Base-by-base conservation (phyloP, 2,888 invertebrate genomes). In the Gibbula magus region DNA sequence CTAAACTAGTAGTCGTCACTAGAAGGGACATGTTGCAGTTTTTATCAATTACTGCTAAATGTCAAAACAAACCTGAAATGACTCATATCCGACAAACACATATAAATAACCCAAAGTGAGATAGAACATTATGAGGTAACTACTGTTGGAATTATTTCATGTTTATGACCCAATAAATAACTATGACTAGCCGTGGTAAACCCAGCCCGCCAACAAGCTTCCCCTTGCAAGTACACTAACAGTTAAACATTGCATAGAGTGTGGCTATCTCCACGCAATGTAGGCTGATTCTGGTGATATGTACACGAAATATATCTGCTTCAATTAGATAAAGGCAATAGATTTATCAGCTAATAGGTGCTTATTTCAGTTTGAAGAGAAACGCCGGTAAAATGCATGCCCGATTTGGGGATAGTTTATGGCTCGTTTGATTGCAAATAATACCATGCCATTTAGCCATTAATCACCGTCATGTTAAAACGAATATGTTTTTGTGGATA, bases 151-250 rank as follows among this genome's bases (percentile, higher is more conserved):
- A 29, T 22, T 29, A 29, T 61, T 61, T 61, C 25, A 16, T 61
- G 61, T 61, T 61, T 61, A 61, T 61, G 29, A 29, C 61, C 61
- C 29, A 61, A 61, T 61, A 61, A 61, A 61, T 61, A 25, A 61
- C 8, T 0, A 3, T 61, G 25, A 29, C 29, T 61, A 25, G 10
- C n/a, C 25, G 29, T 18, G 29, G 61, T 25, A 29, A 29, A 25
- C 16, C 20, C 16, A 4, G 61, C 13, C 61, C 61, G 25, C 3
- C 61, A 29, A 13, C 61, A 13, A 29, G 25, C 29, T 61, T 61
- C 61, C 61, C 13, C 61, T 61, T 25, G 29, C 61, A 61, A 4
- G 29, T 61, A 25, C 13, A 10, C 16, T 13, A 61, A 29, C 29
- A 61, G 29, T n/a, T 25, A 16, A 61, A 13, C 16, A 10, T 25